Base-by-base conservation (phyloP, 1,140 invertebrate species). In the Hyposmocoma kahamanoa region DNA sequence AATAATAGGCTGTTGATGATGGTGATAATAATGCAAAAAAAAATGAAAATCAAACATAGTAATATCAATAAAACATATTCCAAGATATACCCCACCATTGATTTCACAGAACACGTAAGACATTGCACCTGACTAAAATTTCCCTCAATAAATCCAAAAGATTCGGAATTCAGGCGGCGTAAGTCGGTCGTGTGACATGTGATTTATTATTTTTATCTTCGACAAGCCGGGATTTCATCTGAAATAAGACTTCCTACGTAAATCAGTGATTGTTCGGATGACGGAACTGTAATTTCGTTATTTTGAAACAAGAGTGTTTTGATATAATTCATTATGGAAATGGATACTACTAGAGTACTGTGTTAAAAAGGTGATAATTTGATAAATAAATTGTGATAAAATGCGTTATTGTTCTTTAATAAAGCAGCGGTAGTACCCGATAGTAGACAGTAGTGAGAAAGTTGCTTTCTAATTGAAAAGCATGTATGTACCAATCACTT, bases 201-300 rank as follows among this genome's bases (percentile, higher is more conserved):
- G 66, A 72, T 72, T 69, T 72, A 72, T 72, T 65, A 52, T 56
- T 62, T 71, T 69, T 69, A 69, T 69, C 69, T 66, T 34, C 20
- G 47, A 58, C 39, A 47, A 53, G 45, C 53, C 51, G 51, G 55
- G 61, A 67, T 69, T 67, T 65, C 59, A 66, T 58, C 68, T 50
- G 36, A 57, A 59, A 69, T 67, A 67, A 63, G 58, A 47, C 47
- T 13, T 48, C 57, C 53, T 59, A 55, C 65, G 55, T 67, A 67
- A 67, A 67, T 71, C 64, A 71, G 44, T 53, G 56, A 61, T 62
- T 60, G 56, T 59, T 59, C 52, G 38, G 55, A 50, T 48, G 53
- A 57, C 57, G 53, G 59, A 51, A 58, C 49, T 56, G 59, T 62
- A 46, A 53, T n/a, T n/a, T n/a, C n/a, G n/a, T n/a, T n/a, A n/a